Evolutionary conservation across 2,113 vertebrate species (phyloP), one percentile per base, ranked within the genome.

Genomic region (Xiphophorus couchianus): DNA sequence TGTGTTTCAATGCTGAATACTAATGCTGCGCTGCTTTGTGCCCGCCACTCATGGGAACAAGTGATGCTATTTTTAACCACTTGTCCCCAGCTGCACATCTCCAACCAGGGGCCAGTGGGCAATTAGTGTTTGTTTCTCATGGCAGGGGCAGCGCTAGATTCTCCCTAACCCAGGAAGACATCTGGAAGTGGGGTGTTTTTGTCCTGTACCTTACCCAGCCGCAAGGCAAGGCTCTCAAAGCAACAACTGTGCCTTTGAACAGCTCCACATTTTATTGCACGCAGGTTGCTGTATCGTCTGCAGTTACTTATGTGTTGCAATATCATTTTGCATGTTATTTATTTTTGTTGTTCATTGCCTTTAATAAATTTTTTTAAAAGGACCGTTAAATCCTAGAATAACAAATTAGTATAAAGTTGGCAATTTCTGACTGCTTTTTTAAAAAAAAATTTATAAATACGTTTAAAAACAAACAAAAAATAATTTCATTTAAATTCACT

Each of bases 21-120:
- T 92, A 91, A 93, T 89, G 84, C 87, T 79, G 78, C 69, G 79
- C 77, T 89, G 80, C 81, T 78, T 73, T 88, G 81, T 88, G 85
- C 74, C 89, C 70, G 54, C 88, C 80, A 82, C 88, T 92, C 88
- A 86, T 81, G 86, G 89, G 89, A 93, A 90, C 74, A 87, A 85
- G 84, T 82, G 48, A 63, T 30, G 81, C 80, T 94, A 94, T 95
- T 93, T 94, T 92, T 94, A 94, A 91, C 81, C 62, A 28, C 78
- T 73, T 84, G 83, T 94, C 92, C 92, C 87, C 93, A 94, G 91
- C 93, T 94, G 94, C 89, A 94, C 85, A 91, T 90, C 86, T 88
- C 78, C 88, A 90, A 89, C 92, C 86, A 71, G 77, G 66, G 87
- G 91, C 92, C 90, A 91, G 86, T 88, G 84, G 86, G 92, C 92